Evolutionary conservation across 1,140 invertebrate species (phyloP).

Genomic region (Magallana ariakensis): DNA sequence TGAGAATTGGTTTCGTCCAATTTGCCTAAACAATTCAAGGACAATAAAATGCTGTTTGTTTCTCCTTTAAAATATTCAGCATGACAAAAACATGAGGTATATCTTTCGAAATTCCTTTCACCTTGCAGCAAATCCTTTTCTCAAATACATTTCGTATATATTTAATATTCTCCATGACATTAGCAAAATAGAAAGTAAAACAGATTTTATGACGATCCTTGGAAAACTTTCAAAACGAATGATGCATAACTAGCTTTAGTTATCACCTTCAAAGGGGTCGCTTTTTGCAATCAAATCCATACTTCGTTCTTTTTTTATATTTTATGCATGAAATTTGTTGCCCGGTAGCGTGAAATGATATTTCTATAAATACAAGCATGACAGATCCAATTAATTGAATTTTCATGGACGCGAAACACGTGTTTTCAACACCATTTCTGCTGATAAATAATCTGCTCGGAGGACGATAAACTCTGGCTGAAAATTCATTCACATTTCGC

Average conservation of each 20-base stretch:
- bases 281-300: background rate
- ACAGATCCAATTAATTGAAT: slow-evolving; percentile 29
- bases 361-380: slow-evolving; percentile 18
- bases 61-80: no score
- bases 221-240: background rate
- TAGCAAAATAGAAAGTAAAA: no score
- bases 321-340: slow-evolving; percentile 32
- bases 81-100: no score
- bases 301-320: background rate
- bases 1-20: no score
- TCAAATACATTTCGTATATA: no score
- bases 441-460: background rate
- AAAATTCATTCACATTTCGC: background rate
- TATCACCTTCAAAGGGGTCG: background rate
- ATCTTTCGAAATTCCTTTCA: no score
- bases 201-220: background rate
- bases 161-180: no score
- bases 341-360: background rate
- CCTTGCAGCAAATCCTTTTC: no score
- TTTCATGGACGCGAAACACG: slow-evolving; percentile 7
- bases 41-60: no score
- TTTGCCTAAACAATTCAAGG: no score
- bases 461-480: slow-evolving; percentile 5
- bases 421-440: background rate
- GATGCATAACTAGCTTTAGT: background rate